These are phyloP conservation scores for Drosophila conformis DNA, from an alignment of 2,888 invertebrate genomes.

Conservation along the genomic window DNA sequence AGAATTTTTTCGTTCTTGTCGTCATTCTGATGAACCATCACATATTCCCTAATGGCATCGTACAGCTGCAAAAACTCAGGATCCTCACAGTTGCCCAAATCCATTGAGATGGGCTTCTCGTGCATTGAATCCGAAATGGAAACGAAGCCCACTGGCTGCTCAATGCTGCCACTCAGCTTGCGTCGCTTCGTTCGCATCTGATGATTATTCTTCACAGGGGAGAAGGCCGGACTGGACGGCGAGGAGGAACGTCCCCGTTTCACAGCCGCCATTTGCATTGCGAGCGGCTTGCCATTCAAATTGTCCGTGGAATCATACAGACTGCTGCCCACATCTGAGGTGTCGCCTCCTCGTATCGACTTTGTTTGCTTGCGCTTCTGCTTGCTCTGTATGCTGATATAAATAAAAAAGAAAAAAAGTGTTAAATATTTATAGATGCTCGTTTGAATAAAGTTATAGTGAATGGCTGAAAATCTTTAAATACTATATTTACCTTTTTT, in stretches of 20 bases:
- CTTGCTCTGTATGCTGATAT: constrained; percentile 52
- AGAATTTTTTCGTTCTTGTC: constrained; percentile 74
- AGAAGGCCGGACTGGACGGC: constrained; percentile 82
- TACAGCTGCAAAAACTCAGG: constrained; percentile 78
- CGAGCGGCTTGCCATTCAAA: constrained; percentile 52
- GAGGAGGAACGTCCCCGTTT: constrained; percentile 83
- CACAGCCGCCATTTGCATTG: constrained; percentile 14
- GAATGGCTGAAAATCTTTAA: neutral
- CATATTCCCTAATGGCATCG: constrained; percentile 76
- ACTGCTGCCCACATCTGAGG: constrained; percentile 82
- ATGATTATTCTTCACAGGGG: constrained; percentile 74
- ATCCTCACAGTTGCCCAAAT: constrained; percentile 39
- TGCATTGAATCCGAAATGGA: neutral
- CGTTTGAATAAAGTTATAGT: neutral
- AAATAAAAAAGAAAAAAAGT: neutral
- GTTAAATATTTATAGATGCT: neutral
- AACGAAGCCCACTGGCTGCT: constrained; percentile 28
- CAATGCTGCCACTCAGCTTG: constrained; percentile 66
- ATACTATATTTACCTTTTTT: neutral
- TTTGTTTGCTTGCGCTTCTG: constrained; percentile 52
- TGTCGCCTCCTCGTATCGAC: constrained; percentile 54
- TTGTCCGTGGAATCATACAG: constrained; percentile 81
- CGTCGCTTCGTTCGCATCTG: constrained; percentile 69
- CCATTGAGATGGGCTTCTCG: constrained; percentile 47
- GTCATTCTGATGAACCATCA: constrained; percentile 70